Evolutionary conservation across 2,888 invertebrate species (phyloP), one percentile per base, ranked within the genome.

Genomic region (Papilio protenor): DNA sequence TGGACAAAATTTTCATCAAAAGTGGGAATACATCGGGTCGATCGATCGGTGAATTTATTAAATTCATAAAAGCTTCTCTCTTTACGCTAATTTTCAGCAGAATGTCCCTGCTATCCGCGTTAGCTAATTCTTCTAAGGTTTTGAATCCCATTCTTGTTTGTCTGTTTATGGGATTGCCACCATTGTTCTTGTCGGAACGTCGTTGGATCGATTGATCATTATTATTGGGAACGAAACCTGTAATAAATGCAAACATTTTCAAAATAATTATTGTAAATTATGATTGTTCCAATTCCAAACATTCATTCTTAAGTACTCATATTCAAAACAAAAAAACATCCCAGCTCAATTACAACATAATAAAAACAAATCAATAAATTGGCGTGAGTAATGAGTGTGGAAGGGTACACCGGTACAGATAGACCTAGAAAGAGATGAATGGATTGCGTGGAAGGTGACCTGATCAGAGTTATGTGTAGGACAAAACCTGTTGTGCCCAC

Each of bases 1-100:
- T 94, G 3, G 89, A 85, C 77, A 95, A 81, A 76, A 95, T 85
- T 85, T 88, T 83, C n/a, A 95, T 81, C 18, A 94, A 83, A 18
- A 95, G 81, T 21, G 91, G 86, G 80, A 88, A 89, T 33, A 89
- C 80, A 82, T 95, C 95, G 3, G 81, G 82, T 77, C 83, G 87
- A 6, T 88, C 84, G 21, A 89, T 86, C 2, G 87, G 85, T 18
- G 85, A 84, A 52, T 89, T 82, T 61, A 93, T 72, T 18, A 94
- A 79, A n/a, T 89, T 85, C 21, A 86, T 81, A 79, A 95, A 92
- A 4, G 85, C 86, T 11, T 84, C 83, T 82, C 85, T 89, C 76
- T 87, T 89, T 72, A 86, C 82, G 27, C 88, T 87, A 1, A 95
- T 80, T 80, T 87, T 88, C 16, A 84, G 70, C 16, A 95, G 84